Percentiles rank a stretch among this genome's conserved stretches.
phyloP scores from a whole-genome alignment of 2,888 invertebrate species.

The Machimus rusticus region DNA sequence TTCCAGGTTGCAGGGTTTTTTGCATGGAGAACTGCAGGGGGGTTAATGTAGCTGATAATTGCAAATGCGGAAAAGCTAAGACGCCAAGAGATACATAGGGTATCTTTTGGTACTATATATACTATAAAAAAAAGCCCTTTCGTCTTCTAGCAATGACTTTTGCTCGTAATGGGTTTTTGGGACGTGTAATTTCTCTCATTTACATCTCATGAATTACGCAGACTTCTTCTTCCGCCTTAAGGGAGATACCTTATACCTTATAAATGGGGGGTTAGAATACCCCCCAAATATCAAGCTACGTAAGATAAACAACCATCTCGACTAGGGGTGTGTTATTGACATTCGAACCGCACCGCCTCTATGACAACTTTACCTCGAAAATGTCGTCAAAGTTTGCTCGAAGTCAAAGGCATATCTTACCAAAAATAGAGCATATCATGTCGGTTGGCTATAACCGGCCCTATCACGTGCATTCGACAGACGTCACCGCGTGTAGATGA shows the following conservation, averaged over 20 bases:
- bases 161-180: conserved; percentile 24
- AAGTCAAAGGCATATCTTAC: neutral
- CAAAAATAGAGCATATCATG: conserved; percentile 13
- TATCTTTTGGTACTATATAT: neutral
- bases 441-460: neutral
- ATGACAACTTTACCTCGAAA: neutral
- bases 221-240: neutral
- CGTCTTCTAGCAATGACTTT: neutral
- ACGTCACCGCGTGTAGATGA: neutral
- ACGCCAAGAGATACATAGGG: neutral
- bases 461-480: conserved; percentile 5
- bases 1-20: neutral
- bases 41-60: conserved; percentile 10
- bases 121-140: neutral
- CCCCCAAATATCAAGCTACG: neutral
- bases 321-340: conserved; percentile 16
- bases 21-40: neutral
- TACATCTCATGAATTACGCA: conserved; percentile 34
- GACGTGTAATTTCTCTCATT: conserved; percentile 34
- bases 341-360: neutral
- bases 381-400: neutral
- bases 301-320: neutral
- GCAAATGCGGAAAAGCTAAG: neutral
- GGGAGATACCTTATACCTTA: neutral
- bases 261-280: neutral